Evolutionary conservation across 1,140 invertebrate species (phyloP), one percentile per base, ranked within the genome.

Genomic region (Stegodyphus dumicola): DNA sequence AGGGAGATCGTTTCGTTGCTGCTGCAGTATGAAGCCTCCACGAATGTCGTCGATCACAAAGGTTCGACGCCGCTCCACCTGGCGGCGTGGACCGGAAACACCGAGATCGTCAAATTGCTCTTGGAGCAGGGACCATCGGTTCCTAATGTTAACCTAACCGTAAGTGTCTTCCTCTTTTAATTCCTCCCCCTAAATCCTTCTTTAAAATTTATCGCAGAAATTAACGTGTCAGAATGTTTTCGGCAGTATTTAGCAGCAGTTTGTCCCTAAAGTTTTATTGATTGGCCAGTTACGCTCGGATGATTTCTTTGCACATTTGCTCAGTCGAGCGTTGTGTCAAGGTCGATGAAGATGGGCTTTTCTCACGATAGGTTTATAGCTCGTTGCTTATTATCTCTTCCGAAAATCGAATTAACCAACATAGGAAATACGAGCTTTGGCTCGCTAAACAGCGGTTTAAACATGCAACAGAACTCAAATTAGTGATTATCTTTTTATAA

Each of bases 1-100:
- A 98, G 97, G 90, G 95, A 97, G 71, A 95, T 98, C 88, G 97
- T 99, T 67, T 93, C 93, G 86, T 90, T 97, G 17, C 91, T 99
- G 70, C 91, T 98, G 76, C 93, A 94, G 71, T 94, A 96, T 89
- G 97, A 98, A 89, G 97, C 97, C 5, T 96, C 95, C 4, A 94
- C 96, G 52, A 97, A 97, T 90, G 93, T 96, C 56, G 93, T 94
- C 56, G 96, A 97, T 89, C 92, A 92, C 67, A 94, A 95, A 89
- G 96, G 96, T 15, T 97, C 95, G 67, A 95, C 95, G 6, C 95
- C 96, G 10, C 91, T 97, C 66, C 96, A 97, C 91, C 91, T 98
- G 89, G 95, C 96, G 66, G 95, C 96, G 81, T 97, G 96, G 96
- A 95, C 94, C 15, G 96, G 96, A 10, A 94, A 96, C 89, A 93